phyloP scores from a whole-genome alignment of 2,888 invertebrate species.

The Bibio marci region DNA sequence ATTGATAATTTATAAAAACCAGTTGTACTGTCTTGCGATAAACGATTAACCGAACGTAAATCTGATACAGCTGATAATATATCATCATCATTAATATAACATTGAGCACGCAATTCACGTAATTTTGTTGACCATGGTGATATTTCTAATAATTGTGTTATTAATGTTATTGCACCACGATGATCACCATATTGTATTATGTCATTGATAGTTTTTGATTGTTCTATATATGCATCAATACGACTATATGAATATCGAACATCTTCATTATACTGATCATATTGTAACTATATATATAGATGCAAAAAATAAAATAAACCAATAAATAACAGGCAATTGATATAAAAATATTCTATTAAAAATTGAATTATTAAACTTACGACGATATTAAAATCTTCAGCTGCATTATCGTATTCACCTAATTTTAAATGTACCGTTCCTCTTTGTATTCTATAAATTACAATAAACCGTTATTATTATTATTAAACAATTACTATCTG shows the following conservation, averaged over 20 bases:
- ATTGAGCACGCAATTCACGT: constrained; percentile 72
- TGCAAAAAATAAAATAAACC: not conserved
- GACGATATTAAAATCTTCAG: constrained; percentile 65
- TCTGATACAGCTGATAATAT: constrained; percentile 77
- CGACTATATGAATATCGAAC: constrained; percentile 50
- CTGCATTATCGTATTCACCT: constrained; percentile 67
- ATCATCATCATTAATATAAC: constrained; percentile 63
- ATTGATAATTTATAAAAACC: constrained; percentile 51
- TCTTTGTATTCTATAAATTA: constrained; percentile 46
- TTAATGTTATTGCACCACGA: constrained; percentile 39
- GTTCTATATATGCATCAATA: constrained; percentile 44
- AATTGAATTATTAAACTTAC: constrained; percentile 38
- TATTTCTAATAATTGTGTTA: constrained; percentile 53
- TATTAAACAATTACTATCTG: not conserved
- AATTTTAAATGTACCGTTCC: constrained; percentile 82
- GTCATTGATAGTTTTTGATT: constrained; percentile 47
- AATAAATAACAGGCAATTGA: too few relatives aligned
- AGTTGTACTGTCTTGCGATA: constrained; percentile 80
- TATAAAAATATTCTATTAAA: too few relatives aligned
- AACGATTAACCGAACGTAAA: constrained; percentile 73
- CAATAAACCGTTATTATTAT: not conserved
- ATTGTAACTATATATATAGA: constrained; percentile 33
- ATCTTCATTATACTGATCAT: constrained; percentile 62
- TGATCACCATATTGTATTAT: constrained; percentile 38
- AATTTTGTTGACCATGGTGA: constrained; percentile 82